Percentiles rank a stretch among this genome's conserved stretches.
Conservation (phyloP, 1,140 invertebrate genomes). For the Pseudobourletiella spinata region DNA sequence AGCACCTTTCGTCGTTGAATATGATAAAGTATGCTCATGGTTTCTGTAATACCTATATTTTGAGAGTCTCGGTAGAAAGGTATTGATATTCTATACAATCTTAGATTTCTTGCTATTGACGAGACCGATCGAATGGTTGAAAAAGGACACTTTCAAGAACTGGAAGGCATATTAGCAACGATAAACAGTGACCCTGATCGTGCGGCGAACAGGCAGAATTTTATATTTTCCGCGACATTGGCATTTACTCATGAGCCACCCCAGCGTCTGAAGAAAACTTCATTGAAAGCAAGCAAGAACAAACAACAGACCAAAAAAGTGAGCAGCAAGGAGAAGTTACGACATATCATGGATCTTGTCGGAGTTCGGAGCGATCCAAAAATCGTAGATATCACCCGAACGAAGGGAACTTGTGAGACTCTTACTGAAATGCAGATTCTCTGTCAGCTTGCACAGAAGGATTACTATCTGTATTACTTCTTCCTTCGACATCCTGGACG, state of each 20-base stretch:
- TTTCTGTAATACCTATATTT: background rate
- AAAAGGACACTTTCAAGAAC: slow-evolving; percentile 89
- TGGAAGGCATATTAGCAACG: slow-evolving; percentile 67
- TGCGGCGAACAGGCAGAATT: slow-evolving; percentile 65
- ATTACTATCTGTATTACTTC: slow-evolving; percentile 90
- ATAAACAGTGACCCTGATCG: slow-evolving; percentile 61
- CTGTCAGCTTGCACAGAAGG: slow-evolving; percentile 69
- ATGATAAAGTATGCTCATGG: slow-evolving; percentile 51
- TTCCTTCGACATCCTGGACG: slow-evolving; percentile 70
- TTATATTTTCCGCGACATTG: slow-evolving; percentile 96
- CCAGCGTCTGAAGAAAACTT: slow-evolving; percentile 58
- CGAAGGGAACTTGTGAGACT: slow-evolving; percentile 65
- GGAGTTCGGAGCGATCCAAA: slow-evolving; percentile 76
- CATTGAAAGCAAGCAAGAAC: slow-evolving; percentile 46
- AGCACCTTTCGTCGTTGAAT: slow-evolving; percentile 60
- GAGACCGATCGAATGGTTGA: slow-evolving; percentile 99
- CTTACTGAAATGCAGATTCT: slow-evolving; percentile 73
- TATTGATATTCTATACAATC: slow-evolving; percentile 17
- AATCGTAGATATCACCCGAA: slow-evolving; percentile 79
- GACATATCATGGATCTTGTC: slow-evolving; percentile 55
- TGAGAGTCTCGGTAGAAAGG: background rate
- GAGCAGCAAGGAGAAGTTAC: slow-evolving; percentile 46
- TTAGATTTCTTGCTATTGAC: slow-evolving; percentile 83
- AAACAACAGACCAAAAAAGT: slow-evolving; percentile 59
- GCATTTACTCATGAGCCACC: slow-evolving; percentile 80